These are phyloP conservation scores for Stenchaetothrips biformis DNA, from an alignment of 2,888 invertebrate species.

Conservation along the genomic window DNA sequence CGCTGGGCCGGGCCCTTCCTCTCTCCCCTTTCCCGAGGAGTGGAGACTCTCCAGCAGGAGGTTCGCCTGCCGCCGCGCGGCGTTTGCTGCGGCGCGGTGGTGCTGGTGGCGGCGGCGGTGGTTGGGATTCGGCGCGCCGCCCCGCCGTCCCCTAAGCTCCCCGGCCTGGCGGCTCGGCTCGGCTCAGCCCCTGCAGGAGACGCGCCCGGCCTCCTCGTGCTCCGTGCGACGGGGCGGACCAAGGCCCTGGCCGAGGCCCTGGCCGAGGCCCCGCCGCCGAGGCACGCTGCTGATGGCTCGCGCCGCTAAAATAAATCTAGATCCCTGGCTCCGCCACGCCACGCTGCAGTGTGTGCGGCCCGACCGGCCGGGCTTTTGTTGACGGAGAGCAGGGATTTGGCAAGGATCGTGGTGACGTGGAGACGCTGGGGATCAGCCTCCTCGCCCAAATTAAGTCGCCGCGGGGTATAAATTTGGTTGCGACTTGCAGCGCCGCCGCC, in stretches of 20 bases:
- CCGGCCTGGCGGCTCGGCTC: not conserved
- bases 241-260: not conserved
- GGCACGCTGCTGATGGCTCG: not conserved
- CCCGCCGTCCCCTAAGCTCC: not conserved
- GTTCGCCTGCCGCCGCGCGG: no score
- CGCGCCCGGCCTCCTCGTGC: not conserved
- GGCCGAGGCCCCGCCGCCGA: not conserved
- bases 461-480: not conserved
- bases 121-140: no score
- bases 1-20: no score
- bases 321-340: not conserved
- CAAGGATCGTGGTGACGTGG: not conserved
- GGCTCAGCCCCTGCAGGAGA: not conserved
- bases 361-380: not conserved
- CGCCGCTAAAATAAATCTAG: conserved; percentile 13
- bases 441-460: conserved; percentile 7
- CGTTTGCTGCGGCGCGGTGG: no score
- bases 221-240: not conserved
- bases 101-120: no score
- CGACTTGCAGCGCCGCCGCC: not conserved
- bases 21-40: no score
- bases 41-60: no score
- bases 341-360: not conserved
- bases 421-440: not conserved
- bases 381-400: not conserved